Conservation (phyloP, 2,888 invertebrate species). For the Drosophila mayaguana region DNA sequence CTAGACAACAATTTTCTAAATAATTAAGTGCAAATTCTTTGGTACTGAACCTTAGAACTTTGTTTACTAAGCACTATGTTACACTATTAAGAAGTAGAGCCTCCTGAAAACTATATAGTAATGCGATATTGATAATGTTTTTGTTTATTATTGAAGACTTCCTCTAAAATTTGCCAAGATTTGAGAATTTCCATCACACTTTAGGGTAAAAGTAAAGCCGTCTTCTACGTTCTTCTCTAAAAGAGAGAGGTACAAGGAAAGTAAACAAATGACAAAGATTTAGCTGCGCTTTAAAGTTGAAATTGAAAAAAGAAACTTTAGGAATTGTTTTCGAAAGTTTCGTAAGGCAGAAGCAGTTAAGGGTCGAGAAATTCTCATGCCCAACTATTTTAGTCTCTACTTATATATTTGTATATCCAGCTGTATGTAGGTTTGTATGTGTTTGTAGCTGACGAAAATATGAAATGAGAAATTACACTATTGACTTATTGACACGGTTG, state of each 20-base stretch:
- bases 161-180: too few relatives aligned
- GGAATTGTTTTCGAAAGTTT: not conserved
- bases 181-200: too few relatives aligned
- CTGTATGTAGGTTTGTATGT: not conserved
- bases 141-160: too few relatives aligned
- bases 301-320: not conserved
- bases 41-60: too few relatives aligned
- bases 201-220: too few relatives aligned
- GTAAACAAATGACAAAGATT: not conserved
- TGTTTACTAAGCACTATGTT: too few relatives aligned
- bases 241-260: not conserved
- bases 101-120: too few relatives aligned
- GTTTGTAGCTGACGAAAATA: slow-evolving; percentile 44
- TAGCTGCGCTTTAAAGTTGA: not conserved
- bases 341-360: not conserved
- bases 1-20: too few relatives aligned
- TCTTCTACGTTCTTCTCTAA: too few relatives aligned
- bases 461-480: slow-evolving; percentile 74
- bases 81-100: too few relatives aligned
- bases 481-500: slow-evolving; percentile 66
- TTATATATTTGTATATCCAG: not conserved
- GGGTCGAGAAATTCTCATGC: not conserved
- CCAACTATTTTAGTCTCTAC: slow-evolving; percentile 3
- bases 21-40: too few relatives aligned
- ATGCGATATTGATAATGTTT: too few relatives aligned